Conservation (phyloP, 2,113 vertebrate genomes). For the Erpornis zantholeuca region DNA sequence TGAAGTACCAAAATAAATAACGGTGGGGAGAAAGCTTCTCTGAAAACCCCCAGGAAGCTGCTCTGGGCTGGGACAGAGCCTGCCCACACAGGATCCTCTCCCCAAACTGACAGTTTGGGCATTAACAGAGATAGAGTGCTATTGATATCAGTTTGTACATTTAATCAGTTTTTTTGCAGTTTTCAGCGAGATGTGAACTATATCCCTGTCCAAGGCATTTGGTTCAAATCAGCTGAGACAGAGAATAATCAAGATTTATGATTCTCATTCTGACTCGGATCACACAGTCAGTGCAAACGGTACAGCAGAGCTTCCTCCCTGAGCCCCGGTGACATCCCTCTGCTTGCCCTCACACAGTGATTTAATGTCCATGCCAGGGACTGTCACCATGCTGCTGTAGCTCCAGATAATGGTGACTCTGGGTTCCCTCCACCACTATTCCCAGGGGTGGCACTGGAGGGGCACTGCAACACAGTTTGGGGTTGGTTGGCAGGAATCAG, state of each 20-base stretch:
- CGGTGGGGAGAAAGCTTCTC: not conserved
- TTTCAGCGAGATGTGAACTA: constrained; percentile 72
- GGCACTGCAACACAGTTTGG: not conserved
- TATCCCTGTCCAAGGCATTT: constrained; percentile 66
- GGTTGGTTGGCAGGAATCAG: not conserved
- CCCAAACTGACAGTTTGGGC: constrained; percentile 23
- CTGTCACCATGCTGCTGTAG: not conserved
- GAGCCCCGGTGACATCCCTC: constrained; percentile 16
- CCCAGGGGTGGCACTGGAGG: not conserved
- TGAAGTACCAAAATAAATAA: not conserved
- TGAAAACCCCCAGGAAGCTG: not conserved
- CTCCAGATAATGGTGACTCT: not conserved
- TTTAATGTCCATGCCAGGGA: constrained; percentile 23
- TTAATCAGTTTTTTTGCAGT: constrained; percentile 73
- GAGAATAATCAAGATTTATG: constrained; percentile 80
- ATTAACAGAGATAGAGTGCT: constrained; percentile 59
- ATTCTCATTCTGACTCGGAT: constrained; percentile 66
- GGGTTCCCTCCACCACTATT: fast-evolving
- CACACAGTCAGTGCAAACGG: constrained; percentile 31
- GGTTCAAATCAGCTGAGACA: constrained; percentile 76
- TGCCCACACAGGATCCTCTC: not conserved
- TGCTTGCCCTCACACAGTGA: constrained; percentile 15
- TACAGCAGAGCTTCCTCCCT: constrained; percentile 9
- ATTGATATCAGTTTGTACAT: constrained; percentile 76
- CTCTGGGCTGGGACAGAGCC: not conserved